phyloP scores from a whole-genome alignment of 2,113 vertebrate genomes.

The Martes martes region DNA sequence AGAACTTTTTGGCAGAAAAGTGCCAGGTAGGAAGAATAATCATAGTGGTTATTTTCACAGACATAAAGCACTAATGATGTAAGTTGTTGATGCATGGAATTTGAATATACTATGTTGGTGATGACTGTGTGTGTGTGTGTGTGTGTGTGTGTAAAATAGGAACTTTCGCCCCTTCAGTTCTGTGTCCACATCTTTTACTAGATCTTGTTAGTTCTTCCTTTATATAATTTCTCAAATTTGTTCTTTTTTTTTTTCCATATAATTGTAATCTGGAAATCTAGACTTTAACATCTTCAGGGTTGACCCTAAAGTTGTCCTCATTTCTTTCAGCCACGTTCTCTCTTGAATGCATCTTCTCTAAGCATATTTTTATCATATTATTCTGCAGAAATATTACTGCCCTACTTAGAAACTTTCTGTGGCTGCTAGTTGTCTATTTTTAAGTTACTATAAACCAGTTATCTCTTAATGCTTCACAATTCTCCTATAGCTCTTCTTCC shows the following conservation, averaged over 20 bases:
- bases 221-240: background rate
- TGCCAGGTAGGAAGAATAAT: background rate
- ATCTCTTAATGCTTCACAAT: background rate
- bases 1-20: background rate
- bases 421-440: conserved; percentile 11
- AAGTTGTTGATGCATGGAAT: background rate
- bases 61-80: background rate
- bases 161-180: background rate
- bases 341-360: background rate
- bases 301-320: conserved; percentile 7
- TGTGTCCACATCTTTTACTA: background rate
- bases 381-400: conserved; percentile 15
- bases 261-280: background rate
- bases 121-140: background rate
- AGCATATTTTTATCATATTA: conserved; percentile 32
- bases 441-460: background rate
- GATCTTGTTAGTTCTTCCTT: background rate
- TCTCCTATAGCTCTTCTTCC: background rate
- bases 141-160: background rate
- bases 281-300: background rate
- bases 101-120: background rate
- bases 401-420: conserved; percentile 29
- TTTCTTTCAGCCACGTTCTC: background rate
- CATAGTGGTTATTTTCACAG: background rate
- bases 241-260: background rate